These are phyloP conservation scores for Mionectes macconnelli DNA, from an alignment of 2,113 vertebrate species.

Conservation along the genomic window DNA sequence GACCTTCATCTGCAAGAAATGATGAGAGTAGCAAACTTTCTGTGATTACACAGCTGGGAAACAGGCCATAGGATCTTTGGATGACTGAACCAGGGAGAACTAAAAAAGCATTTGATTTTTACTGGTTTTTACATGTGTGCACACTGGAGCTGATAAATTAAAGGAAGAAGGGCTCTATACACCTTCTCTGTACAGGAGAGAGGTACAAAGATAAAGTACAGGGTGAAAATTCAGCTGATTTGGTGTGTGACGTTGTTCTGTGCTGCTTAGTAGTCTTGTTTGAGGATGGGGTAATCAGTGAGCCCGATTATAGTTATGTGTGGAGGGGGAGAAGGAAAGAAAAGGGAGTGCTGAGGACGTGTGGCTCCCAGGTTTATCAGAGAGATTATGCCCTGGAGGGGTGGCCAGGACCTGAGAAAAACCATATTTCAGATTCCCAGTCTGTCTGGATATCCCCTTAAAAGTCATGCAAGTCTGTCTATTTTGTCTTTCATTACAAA, in stretches of 20 bases:
- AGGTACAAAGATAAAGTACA: not conserved
- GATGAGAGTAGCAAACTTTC: conserved; percentile 51
- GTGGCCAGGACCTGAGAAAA: not conserved
- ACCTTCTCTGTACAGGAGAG: not conserved
- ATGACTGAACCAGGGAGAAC: not conserved
- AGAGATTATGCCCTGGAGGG: rapidly evolving
- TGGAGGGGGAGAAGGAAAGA: not conserved
- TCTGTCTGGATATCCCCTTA: not conserved
- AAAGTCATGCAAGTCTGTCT: not conserved
- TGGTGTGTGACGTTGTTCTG: not conserved
- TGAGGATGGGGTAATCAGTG: not conserved
- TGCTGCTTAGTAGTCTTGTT: not conserved
- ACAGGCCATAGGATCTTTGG: conserved; percentile 16
- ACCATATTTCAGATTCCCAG: not conserved
- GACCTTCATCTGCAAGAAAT: conserved; percentile 53
- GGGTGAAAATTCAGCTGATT: not conserved
- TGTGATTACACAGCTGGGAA: conserved; percentile 39
- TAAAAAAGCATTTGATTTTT: conserved; percentile 29
- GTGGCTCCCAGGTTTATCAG: not conserved
- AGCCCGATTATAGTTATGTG: rapidly evolving
- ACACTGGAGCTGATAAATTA: not conserved
- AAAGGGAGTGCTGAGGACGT: not conserved
- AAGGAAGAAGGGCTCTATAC: not conserved
- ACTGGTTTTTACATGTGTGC: not conserved
- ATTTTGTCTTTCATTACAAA: rapidly evolving